phyloP scores from a whole-genome alignment of 1,140 invertebrate genomes.

The Helicorthomorpha holstii region DNA sequence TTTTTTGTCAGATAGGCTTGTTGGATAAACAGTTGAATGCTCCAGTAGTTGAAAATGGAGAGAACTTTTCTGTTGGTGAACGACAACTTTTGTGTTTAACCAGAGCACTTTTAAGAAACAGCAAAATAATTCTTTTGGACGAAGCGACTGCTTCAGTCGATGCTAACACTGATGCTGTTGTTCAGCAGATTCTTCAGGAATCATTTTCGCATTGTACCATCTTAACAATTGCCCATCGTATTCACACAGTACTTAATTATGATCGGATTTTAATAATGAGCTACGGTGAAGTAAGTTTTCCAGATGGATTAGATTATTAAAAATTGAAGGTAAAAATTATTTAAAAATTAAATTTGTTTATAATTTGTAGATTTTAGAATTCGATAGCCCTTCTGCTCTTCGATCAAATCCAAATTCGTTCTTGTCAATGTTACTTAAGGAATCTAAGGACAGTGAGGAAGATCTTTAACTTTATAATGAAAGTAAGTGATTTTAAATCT shows the following conservation, averaged over 20 bases:
- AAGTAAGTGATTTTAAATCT: too few species aligned
- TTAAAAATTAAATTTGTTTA: background rate
- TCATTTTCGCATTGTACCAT: conserved; percentile 34
- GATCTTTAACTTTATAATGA: too few species aligned
- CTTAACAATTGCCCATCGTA: conserved; percentile 36
- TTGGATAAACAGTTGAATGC: conserved; percentile 27
- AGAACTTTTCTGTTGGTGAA: conserved; percentile 36
- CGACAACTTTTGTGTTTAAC: conserved; percentile 64
- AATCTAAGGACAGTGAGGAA: too few species aligned
- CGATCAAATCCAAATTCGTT: background rate
- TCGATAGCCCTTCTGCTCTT: background rate
- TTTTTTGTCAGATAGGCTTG: conserved; percentile 16
- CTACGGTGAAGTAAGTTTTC: background rate
- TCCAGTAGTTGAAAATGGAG: conserved; percentile 32
- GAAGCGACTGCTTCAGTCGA: conserved; percentile 82
- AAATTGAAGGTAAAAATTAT: background rate
- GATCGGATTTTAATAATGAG: conserved; percentile 20
- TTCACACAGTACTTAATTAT: conserved; percentile 32
- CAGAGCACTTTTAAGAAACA: conserved; percentile 57
- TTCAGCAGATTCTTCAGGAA: conserved; percentile 16
- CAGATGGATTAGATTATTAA: background rate
- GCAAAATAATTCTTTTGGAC: conserved; percentile 61
- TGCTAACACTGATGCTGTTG: conserved; percentile 17
- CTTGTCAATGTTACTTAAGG: background rate
- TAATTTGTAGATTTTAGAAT: background rate